A percentile compares a stretch with the other conserved stretches of the same genome.
phyloP scores from a whole-genome alignment of 2,888 invertebrate species.

The Meghimatium bilineatum region DNA sequence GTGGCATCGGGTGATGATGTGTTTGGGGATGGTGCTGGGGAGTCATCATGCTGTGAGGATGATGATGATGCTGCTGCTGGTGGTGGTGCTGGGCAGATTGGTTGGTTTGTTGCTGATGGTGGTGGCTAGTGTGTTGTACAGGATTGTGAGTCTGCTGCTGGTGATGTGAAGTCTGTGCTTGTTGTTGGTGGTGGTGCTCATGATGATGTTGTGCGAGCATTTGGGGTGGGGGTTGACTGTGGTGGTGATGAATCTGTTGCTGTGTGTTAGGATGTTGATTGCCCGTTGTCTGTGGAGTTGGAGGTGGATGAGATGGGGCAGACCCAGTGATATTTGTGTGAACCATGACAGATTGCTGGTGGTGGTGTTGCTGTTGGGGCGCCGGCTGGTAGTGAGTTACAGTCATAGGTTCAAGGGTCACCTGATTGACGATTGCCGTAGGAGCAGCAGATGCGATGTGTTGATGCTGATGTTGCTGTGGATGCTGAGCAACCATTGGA shows the following conservation, averaged over 20 bases:
- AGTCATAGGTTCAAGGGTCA: constrained; percentile 11
- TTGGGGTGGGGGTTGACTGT: constrained; percentile 17
- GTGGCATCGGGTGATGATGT: constrained; percentile 21
- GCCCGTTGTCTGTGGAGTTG: constrained; percentile 39
- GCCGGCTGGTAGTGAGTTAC: constrained; percentile 18
- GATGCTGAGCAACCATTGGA: constrained; percentile 38
- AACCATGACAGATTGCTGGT: constrained; percentile 29
- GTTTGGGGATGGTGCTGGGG: neutral
- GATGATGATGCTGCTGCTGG: constrained; percentile 25
- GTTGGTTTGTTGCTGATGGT: constrained; percentile 19
- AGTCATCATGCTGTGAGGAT: constrained; percentile 3
- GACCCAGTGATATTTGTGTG: constrained; percentile 16
- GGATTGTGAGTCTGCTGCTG: constrained; percentile 38
- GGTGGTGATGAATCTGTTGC: constrained; percentile 41
- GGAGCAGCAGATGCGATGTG: constrained; percentile 26
- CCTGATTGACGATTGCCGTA: constrained; percentile 19
- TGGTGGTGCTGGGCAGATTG: constrained; percentile 5
- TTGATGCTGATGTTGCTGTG: constrained; percentile 41
- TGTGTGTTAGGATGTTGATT: constrained; percentile 27
- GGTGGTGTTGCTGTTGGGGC: constrained; percentile 25
- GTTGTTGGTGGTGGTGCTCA: constrained; percentile 30
- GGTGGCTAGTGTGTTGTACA: constrained; percentile 24
- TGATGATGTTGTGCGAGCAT: constrained; percentile 24
- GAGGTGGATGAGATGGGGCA: constrained; percentile 21
- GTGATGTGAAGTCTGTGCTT: constrained; percentile 4